phyloP scores from a whole-genome alignment of 2,113 vertebrate genomes.

The Corydoras maculifer region DNA sequence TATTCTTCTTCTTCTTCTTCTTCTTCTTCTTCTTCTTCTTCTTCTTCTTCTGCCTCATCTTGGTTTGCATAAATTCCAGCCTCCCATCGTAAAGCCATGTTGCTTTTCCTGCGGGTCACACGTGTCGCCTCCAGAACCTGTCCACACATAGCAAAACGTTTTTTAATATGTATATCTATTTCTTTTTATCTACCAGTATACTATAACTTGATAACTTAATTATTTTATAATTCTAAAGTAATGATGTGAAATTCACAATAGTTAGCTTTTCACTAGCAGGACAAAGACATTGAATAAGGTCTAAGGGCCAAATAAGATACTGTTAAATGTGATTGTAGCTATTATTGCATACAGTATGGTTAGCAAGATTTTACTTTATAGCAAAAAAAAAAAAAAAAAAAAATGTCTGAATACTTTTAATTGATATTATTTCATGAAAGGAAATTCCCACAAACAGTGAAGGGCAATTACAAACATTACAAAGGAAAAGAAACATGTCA shows the following conservation, averaged over 20 bases:
- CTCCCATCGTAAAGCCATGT: slow-evolving; percentile 90
- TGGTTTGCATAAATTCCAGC: slow-evolving; percentile 93
- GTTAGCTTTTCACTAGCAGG: not conserved
- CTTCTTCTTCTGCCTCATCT: slow-evolving; percentile 73
- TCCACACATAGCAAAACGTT: slow-evolving; percentile 24
- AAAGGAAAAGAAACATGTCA: slow-evolving; percentile 22
- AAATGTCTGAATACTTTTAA: too few species aligned
- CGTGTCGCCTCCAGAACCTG: slow-evolving; percentile 95
- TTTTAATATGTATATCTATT: not conserved
- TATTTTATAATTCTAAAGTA: too few species aligned
- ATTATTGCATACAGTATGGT: too few species aligned
- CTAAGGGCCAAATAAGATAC: too few species aligned
- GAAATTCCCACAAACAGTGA: slow-evolving; percentile 28
- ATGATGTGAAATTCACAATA: not conserved
- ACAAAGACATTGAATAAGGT: too few species aligned
- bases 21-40: slow-evolving; percentile 57
- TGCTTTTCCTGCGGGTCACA: slow-evolving; percentile 90
- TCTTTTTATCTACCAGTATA: too few species aligned
- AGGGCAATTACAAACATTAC: slow-evolving; percentile 27
- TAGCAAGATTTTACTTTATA: too few species aligned
- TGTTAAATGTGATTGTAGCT: too few species aligned
- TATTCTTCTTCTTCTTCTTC: slow-evolving; percentile 50
- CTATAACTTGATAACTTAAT: too few species aligned
- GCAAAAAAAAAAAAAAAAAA: too few species aligned
- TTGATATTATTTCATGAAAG: too few species aligned